Evolutionary conservation across 2,888 invertebrate species (phyloP).

Genomic region (Thymelicus sylvestris): DNA sequence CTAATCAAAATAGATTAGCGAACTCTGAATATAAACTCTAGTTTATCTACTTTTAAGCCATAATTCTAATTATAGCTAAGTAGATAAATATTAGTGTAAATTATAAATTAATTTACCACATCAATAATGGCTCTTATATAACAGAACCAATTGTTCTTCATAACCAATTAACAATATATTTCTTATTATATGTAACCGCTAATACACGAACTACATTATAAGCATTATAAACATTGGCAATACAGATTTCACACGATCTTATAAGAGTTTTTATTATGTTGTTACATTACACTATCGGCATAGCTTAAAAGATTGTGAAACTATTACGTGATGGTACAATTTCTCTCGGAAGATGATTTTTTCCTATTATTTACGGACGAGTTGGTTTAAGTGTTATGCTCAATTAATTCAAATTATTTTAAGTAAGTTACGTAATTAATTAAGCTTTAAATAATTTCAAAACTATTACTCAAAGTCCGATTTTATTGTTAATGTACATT

Average conservation of each 20-base stretch:
- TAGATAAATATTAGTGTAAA: too few relatives aligned
- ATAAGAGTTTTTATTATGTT: not conserved
- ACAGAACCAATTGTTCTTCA: not conserved
- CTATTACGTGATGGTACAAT: not conserved
- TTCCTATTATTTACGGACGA: not conserved
- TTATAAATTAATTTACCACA: too few relatives aligned
- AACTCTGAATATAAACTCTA: too few relatives aligned
- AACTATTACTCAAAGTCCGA: too few relatives aligned
- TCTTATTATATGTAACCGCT: not conserved
- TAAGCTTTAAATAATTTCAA: too few relatives aligned
- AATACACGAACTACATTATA: not conserved
- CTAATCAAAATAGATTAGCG: too few relatives aligned
- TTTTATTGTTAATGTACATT: not conserved
- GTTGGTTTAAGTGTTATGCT: not conserved
- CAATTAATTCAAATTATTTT: not conserved
- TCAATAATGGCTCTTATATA: too few relatives aligned
- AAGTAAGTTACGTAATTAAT: not conserved
- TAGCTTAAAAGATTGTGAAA: constrained; percentile 4
- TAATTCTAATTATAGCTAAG: too few relatives aligned
- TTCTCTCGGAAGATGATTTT: not conserved
- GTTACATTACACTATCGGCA: constrained; percentile 6
- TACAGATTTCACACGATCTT: constrained; percentile 11
- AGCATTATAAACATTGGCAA: not conserved
- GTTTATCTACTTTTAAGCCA: too few relatives aligned
- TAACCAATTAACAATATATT: not conserved